phyloP scores from a whole-genome alignment of 2,888 invertebrate genomes.

The Creontiades dilutus region DNA sequence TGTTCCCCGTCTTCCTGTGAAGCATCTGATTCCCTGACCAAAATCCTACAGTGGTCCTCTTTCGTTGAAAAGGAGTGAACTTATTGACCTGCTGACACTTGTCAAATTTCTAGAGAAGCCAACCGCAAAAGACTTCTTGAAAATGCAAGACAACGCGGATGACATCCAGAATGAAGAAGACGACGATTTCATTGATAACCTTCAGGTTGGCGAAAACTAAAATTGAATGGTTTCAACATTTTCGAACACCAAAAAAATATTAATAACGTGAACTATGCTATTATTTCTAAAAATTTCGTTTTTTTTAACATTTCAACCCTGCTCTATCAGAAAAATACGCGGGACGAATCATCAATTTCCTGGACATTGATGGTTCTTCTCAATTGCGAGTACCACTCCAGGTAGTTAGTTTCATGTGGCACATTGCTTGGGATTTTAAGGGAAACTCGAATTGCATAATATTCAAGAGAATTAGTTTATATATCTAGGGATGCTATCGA shows the following conservation, averaged over 20 bases:
- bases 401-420: not conserved
- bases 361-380: not conserved
- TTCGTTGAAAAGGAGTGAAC: slow-evolving; percentile 25
- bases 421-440: not conserved
- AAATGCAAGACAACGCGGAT: not conserved
- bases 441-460: slow-evolving; percentile 20
- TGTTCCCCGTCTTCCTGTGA: slow-evolving; percentile 26
- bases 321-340: not conserved
- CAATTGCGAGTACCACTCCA: not conserved
- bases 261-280: not conserved
- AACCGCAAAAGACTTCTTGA: slow-evolving; percentile 41
- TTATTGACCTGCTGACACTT: not conserved
- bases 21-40: slow-evolving; percentile 28
- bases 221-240: not conserved
- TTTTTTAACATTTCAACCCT: not conserved
- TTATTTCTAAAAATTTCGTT: not conserved
- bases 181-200: slow-evolving; percentile 11
- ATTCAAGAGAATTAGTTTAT: slow-evolving; percentile 30
- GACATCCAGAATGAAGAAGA: not conserved
- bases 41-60: slow-evolving; percentile 52
- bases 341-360: not conserved
- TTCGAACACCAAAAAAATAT: not conserved
- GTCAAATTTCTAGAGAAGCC: slow-evolving; percentile 42
- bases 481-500: not conserved
- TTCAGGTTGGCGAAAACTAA: not conserved